phyloP scores from a whole-genome alignment of 1,140 invertebrate genomes.

The Liolophura sinensis region DNA sequence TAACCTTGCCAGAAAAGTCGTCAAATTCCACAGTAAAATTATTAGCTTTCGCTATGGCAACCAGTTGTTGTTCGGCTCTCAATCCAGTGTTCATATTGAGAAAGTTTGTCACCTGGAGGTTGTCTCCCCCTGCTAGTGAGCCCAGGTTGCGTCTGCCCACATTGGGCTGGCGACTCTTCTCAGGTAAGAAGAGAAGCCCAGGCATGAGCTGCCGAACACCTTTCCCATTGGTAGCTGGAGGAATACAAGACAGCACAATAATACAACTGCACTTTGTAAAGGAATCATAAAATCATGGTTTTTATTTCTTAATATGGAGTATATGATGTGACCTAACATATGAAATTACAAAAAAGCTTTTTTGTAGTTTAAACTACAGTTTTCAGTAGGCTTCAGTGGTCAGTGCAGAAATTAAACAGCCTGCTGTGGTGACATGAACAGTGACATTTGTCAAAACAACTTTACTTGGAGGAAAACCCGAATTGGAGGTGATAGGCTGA shows the following conservation, averaged over 20 bases:
- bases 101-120: background rate
- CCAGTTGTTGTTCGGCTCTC: conserved; percentile 29
- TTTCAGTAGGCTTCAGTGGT: too few species aligned
- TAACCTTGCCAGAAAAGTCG: conserved; percentile 41
- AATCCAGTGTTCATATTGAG: background rate
- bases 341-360: too few species aligned
- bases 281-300: background rate
- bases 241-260: too few species aligned
- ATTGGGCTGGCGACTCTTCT: conserved; percentile 11
- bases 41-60: conserved; percentile 27
- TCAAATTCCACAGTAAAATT: conserved; percentile 43
- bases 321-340: too few species aligned
- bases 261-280: too few species aligned
- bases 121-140: background rate
- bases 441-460: background rate
- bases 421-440: background rate
- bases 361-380: too few species aligned
- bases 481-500: background rate
- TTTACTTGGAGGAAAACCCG: background rate
- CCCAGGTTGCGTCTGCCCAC: conserved; percentile 9
- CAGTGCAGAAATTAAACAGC: too few species aligned
- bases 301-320: background rate
- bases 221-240: conserved; percentile 20
- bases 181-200: conserved; percentile 32
- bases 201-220: conserved; percentile 33